Conservation (phyloP, 2,888 invertebrate species). For the Drosophila anomalata region DNA sequence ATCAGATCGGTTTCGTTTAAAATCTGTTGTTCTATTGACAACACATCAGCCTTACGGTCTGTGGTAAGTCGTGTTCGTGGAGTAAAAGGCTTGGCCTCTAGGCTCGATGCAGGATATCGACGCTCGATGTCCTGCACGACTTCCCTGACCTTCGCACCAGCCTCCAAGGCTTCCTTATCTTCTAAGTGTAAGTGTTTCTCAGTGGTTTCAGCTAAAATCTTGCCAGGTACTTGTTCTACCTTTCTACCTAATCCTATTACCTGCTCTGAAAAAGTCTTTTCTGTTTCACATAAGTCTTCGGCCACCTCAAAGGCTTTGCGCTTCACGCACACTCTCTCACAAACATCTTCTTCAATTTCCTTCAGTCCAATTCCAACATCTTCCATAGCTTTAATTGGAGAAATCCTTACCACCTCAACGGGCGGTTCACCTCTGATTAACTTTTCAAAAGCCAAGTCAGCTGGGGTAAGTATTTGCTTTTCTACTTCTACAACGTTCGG, state of each 20-base stretch:
- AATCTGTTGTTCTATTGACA: slow-evolving; percentile 68
- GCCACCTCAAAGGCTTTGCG: slow-evolving; percentile 75
- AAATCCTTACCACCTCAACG: slow-evolving; percentile 58
- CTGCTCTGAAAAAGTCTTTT: slow-evolving; percentile 71
- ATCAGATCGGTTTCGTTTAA: slow-evolving; percentile 70
- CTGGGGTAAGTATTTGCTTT: slow-evolving; percentile 70
- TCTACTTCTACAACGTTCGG: slow-evolving; percentile 66
- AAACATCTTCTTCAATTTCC: slow-evolving; percentile 75
- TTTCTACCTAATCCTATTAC: slow-evolving; percentile 59
- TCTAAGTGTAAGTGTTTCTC: slow-evolving; percentile 55
- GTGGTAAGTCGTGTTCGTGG: slow-evolving; percentile 76
- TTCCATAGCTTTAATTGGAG: slow-evolving; percentile 66
- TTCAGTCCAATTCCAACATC: slow-evolving; percentile 43
- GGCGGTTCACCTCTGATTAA: slow-evolving; percentile 64
- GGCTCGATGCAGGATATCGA: slow-evolving; percentile 74
- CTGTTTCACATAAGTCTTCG: slow-evolving; percentile 71
- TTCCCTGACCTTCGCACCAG: slow-evolving; percentile 85
- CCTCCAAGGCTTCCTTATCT: slow-evolving; percentile 50
- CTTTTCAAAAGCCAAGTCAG: slow-evolving; percentile 67
- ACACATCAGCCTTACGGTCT: slow-evolving; percentile 52
- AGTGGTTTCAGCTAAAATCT: slow-evolving; percentile 58
- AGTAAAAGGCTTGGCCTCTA: slow-evolving; percentile 70
- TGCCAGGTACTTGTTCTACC: slow-evolving; percentile 61
- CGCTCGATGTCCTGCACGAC: slow-evolving; percentile 86
- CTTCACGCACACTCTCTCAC: slow-evolving; percentile 77